These are phyloP conservation scores for Hirtodrosophila duncani DNA, from an alignment of 2,888 invertebrate species.

Conservation along the genomic window DNA sequence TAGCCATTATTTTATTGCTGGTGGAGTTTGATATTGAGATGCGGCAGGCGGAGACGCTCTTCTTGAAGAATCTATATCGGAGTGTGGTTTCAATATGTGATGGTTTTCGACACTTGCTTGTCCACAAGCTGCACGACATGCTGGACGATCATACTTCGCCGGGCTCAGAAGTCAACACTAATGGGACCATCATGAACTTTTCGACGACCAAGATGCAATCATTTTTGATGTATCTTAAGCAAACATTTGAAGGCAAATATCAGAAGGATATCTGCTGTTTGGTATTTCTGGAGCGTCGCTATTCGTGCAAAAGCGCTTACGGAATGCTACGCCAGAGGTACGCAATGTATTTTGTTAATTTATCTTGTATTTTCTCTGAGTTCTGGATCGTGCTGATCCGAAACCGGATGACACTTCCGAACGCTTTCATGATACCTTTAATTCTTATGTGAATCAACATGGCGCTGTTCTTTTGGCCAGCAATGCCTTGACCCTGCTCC, in stretches of 20 bases:
- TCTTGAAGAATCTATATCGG: slow-evolving; percentile 66
- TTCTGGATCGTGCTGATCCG: slow-evolving; percentile 80
- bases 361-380: slow-evolving; percentile 51
- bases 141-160: slow-evolving; percentile 65
- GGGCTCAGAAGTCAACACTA: slow-evolving; percentile 27
- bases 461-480: slow-evolving; percentile 66
- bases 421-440: slow-evolving; percentile 79
- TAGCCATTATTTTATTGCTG: slow-evolving; percentile 81
- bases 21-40: slow-evolving; percentile 83
- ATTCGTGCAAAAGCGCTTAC: slow-evolving; percentile 87
- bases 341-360: slow-evolving; percentile 75
- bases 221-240: slow-evolving; percentile 82
- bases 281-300: slow-evolving; percentile 79
- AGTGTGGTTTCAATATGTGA: slow-evolving; percentile 71
- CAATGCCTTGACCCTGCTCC: slow-evolving; percentile 80
- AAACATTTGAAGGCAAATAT: slow-evolving; percentile 79
- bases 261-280: slow-evolving; percentile 72
- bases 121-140: slow-evolving; percentile 78
- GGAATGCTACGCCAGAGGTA: slow-evolving; percentile 82
- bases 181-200: slow-evolving; percentile 79
- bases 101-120: slow-evolving; percentile 80
- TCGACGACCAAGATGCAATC: slow-evolving; percentile 83
- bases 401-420: slow-evolving; percentile 79
- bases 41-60: slow-evolving; percentile 79
- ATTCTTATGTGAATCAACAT: slow-evolving; percentile 54